phyloP scores from a whole-genome alignment of 2,797 vertebrate genomes.

The Tragopan temminckii region DNA sequence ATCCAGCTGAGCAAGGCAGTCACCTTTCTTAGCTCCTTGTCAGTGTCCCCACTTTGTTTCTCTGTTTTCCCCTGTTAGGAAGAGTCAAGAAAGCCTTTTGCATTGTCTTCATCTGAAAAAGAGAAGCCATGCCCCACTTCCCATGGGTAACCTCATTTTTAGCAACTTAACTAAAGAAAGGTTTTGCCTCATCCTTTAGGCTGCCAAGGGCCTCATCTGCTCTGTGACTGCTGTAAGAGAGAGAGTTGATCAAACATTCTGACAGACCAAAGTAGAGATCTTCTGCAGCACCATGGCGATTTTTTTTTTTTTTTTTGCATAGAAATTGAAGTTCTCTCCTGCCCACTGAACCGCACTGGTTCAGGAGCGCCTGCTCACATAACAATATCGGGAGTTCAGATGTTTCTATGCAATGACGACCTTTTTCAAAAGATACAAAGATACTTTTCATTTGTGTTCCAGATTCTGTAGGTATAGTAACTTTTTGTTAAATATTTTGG shows the following conservation, averaged over 20 bases:
- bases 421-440: neutral
- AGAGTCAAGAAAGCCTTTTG: rapidly evolving
- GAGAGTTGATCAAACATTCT: neutral
- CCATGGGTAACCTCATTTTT: neutral
- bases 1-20: neutral
- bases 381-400: rapidly evolving
- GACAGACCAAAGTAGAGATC: neutral
- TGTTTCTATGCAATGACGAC: neutral
- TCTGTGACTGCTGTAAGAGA: neutral
- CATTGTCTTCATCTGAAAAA: neutral
- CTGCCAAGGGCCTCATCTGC: neutral
- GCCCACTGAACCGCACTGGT: neutral
- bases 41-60: neutral
- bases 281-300: neutral
- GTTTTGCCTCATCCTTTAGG: neutral
- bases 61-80: neutral
- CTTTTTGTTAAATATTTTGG: neutral
- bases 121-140: neutral
- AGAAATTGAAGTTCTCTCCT: neutral
- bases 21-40: neutral
- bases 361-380: neutral
- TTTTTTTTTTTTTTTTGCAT: neutral
- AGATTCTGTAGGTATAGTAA: too few relatives aligned
- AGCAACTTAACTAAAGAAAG: neutral
- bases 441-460: neutral